Conservation (phyloP, 2,888 invertebrate species). For the Itoplectis maculator region DNA sequence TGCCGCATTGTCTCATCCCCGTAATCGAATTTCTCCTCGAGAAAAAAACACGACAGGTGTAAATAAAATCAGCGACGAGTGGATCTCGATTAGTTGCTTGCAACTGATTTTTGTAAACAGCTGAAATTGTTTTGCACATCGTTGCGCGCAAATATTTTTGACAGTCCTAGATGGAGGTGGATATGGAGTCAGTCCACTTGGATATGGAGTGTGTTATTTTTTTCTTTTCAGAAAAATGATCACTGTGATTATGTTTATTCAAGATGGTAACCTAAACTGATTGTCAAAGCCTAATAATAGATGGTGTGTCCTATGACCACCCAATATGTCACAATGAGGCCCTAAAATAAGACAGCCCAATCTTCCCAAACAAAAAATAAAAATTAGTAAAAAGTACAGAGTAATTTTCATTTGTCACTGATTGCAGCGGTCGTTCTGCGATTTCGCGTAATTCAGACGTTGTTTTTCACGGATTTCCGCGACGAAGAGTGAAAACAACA, state of each 20-base stretch:
- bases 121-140: not conserved
- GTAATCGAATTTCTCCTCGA: not conserved
- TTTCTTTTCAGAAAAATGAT: not conserved
- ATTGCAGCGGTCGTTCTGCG: not conserved
- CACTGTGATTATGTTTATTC: too few relatives aligned
- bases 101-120: not conserved
- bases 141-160: too few relatives aligned
- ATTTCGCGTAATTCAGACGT: not conserved
- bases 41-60: not conserved
- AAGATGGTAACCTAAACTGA: too few relatives aligned
- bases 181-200: too few relatives aligned
- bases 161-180: too few relatives aligned
- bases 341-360: too few relatives aligned
- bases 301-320: too few relatives aligned
- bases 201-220: not conserved
- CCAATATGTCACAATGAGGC: too few relatives aligned
- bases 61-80: not conserved
- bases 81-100: not conserved
- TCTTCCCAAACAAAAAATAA: too few relatives aligned
- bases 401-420: conserved; percentile 7
- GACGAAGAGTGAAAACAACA: conserved; percentile 31
- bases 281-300: too few relatives aligned
- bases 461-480: conserved; percentile 49
- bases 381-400: not conserved
- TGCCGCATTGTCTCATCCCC: conserved; percentile 35